phyloP scores from a whole-genome alignment of 2,888 invertebrate genomes.

The Lycophotia porphyrea region DNA sequence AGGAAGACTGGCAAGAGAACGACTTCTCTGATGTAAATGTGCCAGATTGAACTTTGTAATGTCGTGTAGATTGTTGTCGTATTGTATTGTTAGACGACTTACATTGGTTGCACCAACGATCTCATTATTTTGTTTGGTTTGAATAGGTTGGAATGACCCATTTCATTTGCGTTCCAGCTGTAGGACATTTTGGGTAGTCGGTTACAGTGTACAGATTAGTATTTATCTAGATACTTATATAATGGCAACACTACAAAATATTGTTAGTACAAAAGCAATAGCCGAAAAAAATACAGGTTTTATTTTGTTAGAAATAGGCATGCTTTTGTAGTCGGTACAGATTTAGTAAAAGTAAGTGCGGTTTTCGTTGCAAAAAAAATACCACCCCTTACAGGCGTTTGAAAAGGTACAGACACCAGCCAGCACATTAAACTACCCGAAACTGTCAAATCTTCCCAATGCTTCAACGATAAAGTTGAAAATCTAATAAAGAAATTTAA shows the following conservation, averaged over 20 bases:
- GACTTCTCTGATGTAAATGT: conserved; percentile 82
- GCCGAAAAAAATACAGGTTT: too few relatives aligned
- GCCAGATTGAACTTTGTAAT: conserved; percentile 46
- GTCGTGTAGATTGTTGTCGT: conserved; percentile 32
- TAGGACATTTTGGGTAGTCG: neutral
- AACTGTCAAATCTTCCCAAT: too few relatives aligned
- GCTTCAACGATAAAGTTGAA: too few relatives aligned
- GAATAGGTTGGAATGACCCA: neutral
- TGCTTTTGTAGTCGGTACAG: neutral
- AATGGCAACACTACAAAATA: neutral
- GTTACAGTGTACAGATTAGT: neutral
- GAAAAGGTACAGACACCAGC: too few relatives aligned
- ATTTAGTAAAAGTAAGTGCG: neutral
- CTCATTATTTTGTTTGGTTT: neutral
- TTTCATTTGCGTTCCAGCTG: neutral
- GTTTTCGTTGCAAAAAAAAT: neutral
- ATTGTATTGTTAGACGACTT: conserved; percentile 6
- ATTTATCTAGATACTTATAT: neutral
- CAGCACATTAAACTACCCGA: too few relatives aligned
- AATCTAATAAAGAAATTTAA: too few relatives aligned
- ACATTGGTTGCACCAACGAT: neutral
- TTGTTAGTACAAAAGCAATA: too few relatives aligned
- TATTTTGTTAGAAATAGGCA: too few relatives aligned
- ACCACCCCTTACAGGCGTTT: too few relatives aligned
- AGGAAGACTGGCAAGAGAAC: conserved; percentile 79